A percentile compares a stretch with the other conserved stretches of the same genome.
Evolutionary conservation across 2,797 vertebrate genomes (phyloP).

Genomic region (Serranus cabrilla): DNA sequence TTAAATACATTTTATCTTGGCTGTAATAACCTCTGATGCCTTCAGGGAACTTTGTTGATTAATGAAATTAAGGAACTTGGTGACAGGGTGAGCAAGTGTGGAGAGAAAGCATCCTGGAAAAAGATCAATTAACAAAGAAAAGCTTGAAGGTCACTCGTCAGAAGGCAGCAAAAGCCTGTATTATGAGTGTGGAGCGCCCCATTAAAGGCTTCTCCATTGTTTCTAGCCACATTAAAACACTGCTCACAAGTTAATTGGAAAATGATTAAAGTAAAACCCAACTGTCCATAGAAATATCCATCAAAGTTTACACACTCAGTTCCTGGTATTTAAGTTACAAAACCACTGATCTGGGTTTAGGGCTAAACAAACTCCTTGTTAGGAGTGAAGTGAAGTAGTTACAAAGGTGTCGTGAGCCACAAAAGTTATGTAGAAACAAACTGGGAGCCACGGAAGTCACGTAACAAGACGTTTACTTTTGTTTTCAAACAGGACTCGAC

Average conservation of each 20-base stretch:
- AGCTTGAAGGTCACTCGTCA: slow-evolving; percentile 42
- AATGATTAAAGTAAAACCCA: too few relatives aligned
- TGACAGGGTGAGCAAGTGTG: slow-evolving; percentile 20
- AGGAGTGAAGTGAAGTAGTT: too few relatives aligned
- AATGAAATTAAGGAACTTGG: slow-evolving; percentile 53
- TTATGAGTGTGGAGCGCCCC: neutral
- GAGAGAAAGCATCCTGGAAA: slow-evolving; percentile 12
- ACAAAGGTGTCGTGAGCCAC: too few relatives aligned
- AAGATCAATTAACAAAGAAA: neutral
- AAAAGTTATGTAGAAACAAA: too few relatives aligned
- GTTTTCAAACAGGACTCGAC: too few relatives aligned
- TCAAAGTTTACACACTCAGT: too few relatives aligned
- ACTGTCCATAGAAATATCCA: too few relatives aligned
- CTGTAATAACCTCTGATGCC: slow-evolving; percentile 32
- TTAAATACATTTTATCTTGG: slow-evolving; percentile 46
- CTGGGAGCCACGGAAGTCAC: too few relatives aligned
- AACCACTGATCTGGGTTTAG: too few relatives aligned
- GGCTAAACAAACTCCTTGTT: too few relatives aligned
- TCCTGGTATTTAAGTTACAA: too few relatives aligned
- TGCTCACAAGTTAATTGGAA: neutral
- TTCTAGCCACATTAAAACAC: neutral
- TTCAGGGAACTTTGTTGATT: slow-evolving; percentile 46
- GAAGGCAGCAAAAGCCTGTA: neutral
- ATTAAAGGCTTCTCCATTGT: neutral
- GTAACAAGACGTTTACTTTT: too few relatives aligned